Evolutionary conservation across 2,113 vertebrate species (phyloP), one percentile per base, ranked within the genome.

Genomic region (Prunella fulvescens): DNA sequence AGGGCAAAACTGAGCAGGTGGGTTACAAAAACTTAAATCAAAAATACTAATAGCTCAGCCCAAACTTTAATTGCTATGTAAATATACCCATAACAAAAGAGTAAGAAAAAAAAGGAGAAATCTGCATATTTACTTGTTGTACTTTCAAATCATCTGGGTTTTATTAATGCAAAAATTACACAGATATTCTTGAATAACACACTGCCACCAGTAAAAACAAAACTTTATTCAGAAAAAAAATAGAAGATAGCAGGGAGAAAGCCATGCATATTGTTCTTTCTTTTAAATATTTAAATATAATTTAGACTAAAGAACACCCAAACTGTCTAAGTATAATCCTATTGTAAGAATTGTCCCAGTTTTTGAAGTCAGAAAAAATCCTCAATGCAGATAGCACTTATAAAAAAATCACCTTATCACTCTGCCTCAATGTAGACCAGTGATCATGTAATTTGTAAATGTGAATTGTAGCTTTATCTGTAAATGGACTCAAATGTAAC

Each of bases 301-400:
- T 89, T 81, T 73, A 48, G 4, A 44, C 13, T 70, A 44, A 53
- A 69, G 20, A 73, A 65, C 7, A 69, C 2, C 2, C 6, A 16
- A 33, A 77, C 11, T 23, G 3, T 64, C 1, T 67, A 82, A 79
- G 4, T 65, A 2, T 64, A 82, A 74, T 13, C 5, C 3, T 58
- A 6, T 39, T 60, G 6, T 42, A 62, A 64, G 10, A 50, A 47
- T 74, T 74, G 6, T 42, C 19, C 12, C 10, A 25, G 18, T 50
- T 74, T 50, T 39, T 29, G 7, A 40, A 31, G 37, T 40, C 28
- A 57, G 10, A 91, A 89, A 12, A 77, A 81, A 64, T 24, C 7
- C 25, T 69, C n/a, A 29, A 0, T 26, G 14, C 1, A 7, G 11
- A n/a, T 28, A 61, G 2, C 2, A 45, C n/a, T 50, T 57, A 23